Evolutionary conservation across 2,113 vertebrate genomes (phyloP).

Genomic region (human): DNA sequence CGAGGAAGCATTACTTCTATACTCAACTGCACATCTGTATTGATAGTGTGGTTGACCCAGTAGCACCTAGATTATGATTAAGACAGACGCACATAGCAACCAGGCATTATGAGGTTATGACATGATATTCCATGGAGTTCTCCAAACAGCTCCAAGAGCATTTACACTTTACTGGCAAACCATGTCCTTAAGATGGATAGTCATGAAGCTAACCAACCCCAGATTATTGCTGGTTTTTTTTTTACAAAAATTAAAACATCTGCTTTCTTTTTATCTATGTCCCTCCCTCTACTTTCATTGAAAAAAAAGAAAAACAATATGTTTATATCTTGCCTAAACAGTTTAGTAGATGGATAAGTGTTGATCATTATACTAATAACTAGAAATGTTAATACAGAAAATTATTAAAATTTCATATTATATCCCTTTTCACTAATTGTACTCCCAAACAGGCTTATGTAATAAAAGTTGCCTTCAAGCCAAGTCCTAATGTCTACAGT

Average conservation of each 20-base stretch:
- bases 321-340: constrained; percentile 32
- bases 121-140: not conserved
- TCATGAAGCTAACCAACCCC: not conserved
- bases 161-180: not conserved
- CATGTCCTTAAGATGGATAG: not conserved
- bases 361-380: constrained; percentile 2
- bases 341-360: not conserved
- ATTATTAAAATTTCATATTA: not conserved
- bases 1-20: not conserved
- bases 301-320: not conserved
- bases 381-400: not conserved
- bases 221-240: not conserved
- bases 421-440: not conserved
- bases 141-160: not conserved
- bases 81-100: not conserved
- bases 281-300: not conserved
- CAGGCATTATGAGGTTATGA: not conserved
- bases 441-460: not conserved
- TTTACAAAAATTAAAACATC: constrained; percentile 37
- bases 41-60: not conserved
- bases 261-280: constrained; percentile 46
- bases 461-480: constrained; percentile 1
- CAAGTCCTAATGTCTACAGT: not conserved
- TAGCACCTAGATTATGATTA: not conserved
- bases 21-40: not conserved